Conservation (phyloP, 2,113 vertebrate genomes). For the Hippocampus abdominalis region DNA sequence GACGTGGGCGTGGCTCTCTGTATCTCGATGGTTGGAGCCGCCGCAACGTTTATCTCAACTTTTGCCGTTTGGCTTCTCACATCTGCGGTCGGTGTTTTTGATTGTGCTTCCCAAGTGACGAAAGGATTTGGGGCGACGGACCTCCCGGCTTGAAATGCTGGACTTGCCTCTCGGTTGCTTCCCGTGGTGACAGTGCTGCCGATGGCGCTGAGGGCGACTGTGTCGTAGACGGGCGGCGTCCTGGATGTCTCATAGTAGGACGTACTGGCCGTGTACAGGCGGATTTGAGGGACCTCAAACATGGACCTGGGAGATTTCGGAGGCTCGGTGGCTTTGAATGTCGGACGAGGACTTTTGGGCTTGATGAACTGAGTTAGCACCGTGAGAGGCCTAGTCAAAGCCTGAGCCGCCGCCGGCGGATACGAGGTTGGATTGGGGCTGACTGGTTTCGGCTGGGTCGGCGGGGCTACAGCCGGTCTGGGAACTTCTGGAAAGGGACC, state of each 20-base stretch:
- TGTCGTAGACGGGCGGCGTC: constrained; percentile 62
- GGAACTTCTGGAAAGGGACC: constrained; percentile 24
- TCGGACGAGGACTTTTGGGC: constrained; percentile 59
- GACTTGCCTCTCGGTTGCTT: constrained; percentile 28
- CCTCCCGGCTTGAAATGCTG: constrained; percentile 36
- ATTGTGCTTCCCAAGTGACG: constrained; percentile 22
- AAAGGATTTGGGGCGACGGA: constrained; percentile 10
- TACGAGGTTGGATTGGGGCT: constrained; percentile 24
- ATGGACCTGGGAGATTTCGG: constrained; percentile 69
- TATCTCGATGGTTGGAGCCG: constrained; percentile 39
- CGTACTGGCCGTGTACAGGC: constrained; percentile 69
- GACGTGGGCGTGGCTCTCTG: constrained; percentile 21
- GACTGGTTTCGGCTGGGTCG: constrained; percentile 20
- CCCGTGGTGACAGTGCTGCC: constrained; percentile 43
- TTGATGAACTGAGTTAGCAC: constrained; percentile 50
- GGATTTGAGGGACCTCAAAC: constrained; percentile 75
- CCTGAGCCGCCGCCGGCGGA: constrained; percentile 1
- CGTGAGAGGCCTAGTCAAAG: constrained; percentile 43
- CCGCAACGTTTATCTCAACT: constrained; percentile 21
- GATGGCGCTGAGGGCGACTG: constrained; percentile 56
- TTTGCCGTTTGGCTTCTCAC: constrained; percentile 18
- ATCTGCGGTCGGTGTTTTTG: constrained; percentile 42
- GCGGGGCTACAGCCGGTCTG: constrained; percentile 15
- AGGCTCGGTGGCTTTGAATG: constrained; percentile 44
- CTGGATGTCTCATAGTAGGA: constrained; percentile 64